These are phyloP conservation scores for Nannobrachium achirus DNA, from an alignment of 2,113 vertebrate species.

Conservation along the genomic window DNA sequence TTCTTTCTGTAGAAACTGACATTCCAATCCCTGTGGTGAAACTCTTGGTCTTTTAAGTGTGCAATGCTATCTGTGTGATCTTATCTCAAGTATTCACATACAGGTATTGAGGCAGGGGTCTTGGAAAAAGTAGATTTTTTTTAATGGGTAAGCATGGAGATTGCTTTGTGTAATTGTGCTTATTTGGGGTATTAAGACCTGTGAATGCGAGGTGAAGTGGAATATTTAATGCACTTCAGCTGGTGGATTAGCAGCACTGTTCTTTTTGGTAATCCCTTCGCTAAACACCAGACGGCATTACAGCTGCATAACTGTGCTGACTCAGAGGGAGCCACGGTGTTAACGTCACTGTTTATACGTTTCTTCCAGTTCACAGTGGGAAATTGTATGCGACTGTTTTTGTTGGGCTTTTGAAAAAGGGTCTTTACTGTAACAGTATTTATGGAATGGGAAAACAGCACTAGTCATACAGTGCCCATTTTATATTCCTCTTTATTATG, in stretches of 20 bases:
- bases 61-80: constrained; percentile 46
- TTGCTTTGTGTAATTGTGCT: constrained; percentile 27
- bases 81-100: constrained; percentile 29
- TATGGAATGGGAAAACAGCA: constrained; percentile 61
- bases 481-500: constrained; percentile 69
- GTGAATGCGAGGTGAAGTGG: not conserved
- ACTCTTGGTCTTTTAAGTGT: constrained; percentile 34
- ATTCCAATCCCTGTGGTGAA: constrained; percentile 53
- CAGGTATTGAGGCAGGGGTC: constrained; percentile 29
- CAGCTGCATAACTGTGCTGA: constrained; percentile 11
- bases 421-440: constrained; percentile 74
- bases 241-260: constrained; percentile 13
- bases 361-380: constrained; percentile 51
- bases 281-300: constrained; percentile 37
- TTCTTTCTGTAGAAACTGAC: constrained; percentile 34
- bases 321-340: constrained; percentile 14
- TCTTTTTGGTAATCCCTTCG: constrained; percentile 16
- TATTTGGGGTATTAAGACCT: constrained; percentile 21
- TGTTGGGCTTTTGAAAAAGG: constrained; percentile 56
- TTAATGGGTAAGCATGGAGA: constrained; percentile 19
- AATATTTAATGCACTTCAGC: constrained; percentile 20
- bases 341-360: constrained; percentile 26
- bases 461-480: constrained; percentile 75
- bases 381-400: constrained; percentile 41
- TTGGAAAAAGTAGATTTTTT: constrained; percentile 18